Conservation (phyloP, 2,888 invertebrate species). For the Watsonalla cultraria region DNA sequence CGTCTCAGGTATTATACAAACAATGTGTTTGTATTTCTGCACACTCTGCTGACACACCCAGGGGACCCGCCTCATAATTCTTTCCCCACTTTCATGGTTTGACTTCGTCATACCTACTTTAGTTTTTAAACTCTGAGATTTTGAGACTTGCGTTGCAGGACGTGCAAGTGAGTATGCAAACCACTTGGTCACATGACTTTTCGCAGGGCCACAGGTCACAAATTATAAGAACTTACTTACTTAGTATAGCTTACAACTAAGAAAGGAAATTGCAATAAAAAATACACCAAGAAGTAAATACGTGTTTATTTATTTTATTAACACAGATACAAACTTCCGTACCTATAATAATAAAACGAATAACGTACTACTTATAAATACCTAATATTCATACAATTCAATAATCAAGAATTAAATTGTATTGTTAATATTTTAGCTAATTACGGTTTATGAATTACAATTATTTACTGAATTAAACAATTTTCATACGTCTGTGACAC, state of each 20-base stretch:
- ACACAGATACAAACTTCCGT: constrained; percentile 47
- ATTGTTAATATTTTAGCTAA: constrained; percentile 47
- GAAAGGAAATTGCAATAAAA: constrained; percentile 13
- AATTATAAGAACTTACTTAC: too few species aligned
- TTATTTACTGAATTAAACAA: constrained; percentile 20
- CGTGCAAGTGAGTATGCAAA: too few species aligned
- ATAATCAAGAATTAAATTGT: constrained; percentile 42
- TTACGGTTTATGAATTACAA: constrained; percentile 31
- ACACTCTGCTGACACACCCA: too few species aligned
- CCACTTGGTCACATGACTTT: too few species aligned
- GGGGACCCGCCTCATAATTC: too few species aligned
- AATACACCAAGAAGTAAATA: constrained; percentile 40
- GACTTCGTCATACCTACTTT: too few species aligned
- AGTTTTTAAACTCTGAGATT: too few species aligned
- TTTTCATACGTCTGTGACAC: constrained; percentile 27
- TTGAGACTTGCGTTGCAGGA: too few species aligned
- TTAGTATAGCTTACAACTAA: not conserved
- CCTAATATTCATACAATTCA: constrained; percentile 40
- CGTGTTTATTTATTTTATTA: constrained; percentile 60
- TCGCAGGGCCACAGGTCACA: too few species aligned
- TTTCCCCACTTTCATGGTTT: too few species aligned
- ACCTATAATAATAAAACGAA: constrained; percentile 53
- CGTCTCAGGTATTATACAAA: too few species aligned
- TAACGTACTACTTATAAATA: constrained; percentile 36
- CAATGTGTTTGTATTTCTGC: too few species aligned